Conservation (phyloP, 2,113 vertebrate species). For the Telmatochromis sp. region DNA sequence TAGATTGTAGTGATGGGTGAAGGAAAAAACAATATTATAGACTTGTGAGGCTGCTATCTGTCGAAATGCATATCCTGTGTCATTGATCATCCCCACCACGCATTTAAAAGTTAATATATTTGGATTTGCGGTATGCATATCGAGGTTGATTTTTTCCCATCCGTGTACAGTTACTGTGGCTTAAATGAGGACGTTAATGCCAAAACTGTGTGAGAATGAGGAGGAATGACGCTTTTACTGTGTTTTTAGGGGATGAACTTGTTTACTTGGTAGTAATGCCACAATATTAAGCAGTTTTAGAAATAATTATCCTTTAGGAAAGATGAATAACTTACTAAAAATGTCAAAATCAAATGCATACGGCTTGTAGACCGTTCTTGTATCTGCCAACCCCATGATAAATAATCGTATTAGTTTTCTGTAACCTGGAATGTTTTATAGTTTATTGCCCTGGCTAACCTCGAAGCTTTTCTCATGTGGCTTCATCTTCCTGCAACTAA, state of each 20-base stretch:
- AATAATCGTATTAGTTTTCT: neutral
- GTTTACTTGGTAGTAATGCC: neutral
- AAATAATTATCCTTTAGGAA: neutral
- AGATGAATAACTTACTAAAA: neutral
- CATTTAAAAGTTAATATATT: neutral
- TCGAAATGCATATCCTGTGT: neutral
- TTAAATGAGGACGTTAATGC: neutral
- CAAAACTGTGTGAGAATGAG: neutral
- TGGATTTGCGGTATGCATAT: neutral
- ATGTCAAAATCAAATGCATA: neutral
- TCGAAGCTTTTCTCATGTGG: neutral
- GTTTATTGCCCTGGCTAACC: neutral
- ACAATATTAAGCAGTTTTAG: neutral
- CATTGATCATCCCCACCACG: neutral
- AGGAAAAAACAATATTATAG: neutral
- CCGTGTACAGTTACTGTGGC: neutral
- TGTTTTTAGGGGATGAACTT: neutral
- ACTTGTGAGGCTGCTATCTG: neutral
- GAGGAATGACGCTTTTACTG: fast-evolving
- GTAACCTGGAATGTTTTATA: neutral
- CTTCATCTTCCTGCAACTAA: neutral
- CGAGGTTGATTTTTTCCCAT: fast-evolving
- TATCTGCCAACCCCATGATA: neutral
- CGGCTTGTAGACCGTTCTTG: fast-evolving
- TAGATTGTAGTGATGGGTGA: neutral